phyloP scores from a whole-genome alignment of 1,140 invertebrate species.

The Ostrea denselamellosa region DNA sequence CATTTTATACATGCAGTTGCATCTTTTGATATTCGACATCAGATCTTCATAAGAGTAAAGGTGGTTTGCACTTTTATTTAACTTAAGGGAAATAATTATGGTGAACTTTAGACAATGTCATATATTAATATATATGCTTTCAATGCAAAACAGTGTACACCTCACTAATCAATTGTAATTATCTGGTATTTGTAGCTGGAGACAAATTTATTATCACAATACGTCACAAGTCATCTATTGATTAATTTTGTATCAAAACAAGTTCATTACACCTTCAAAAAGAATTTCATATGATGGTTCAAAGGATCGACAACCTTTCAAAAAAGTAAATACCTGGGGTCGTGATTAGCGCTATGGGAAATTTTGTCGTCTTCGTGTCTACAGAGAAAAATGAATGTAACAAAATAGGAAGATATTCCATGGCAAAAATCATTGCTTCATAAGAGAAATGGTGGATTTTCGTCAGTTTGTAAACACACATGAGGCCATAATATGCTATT shows the following conservation, averaged over 20 bases:
- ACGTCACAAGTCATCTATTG: not conserved
- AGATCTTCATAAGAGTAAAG: not conserved
- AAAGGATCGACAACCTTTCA: not conserved
- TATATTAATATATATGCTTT: not conserved
- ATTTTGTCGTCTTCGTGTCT: not conserved
- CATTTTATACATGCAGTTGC: not conserved
- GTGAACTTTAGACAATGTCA: not conserved
- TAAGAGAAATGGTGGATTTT: too few species aligned
- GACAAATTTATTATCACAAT: not conserved
- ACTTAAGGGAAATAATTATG: constrained; percentile 5
- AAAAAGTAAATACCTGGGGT: not conserved
- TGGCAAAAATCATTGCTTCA: not conserved
- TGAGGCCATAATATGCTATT: not conserved
- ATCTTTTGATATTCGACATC: not conserved
- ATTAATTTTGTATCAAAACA: not conserved
- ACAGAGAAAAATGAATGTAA: not conserved
- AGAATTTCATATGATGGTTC: constrained; percentile 5
- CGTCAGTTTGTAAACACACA: not conserved
- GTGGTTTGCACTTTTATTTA: constrained; percentile 1
- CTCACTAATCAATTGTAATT: constrained; percentile 4
- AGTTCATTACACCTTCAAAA: not conserved
- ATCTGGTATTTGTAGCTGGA: not conserved
- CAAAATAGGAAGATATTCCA: not conserved
- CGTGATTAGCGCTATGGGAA: not conserved
- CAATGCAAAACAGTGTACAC: not conserved